These are phyloP conservation scores for Melanostigma gelatinosum DNA, from an alignment of 2,113 vertebrate genomes.

Conservation along the genomic window DNA sequence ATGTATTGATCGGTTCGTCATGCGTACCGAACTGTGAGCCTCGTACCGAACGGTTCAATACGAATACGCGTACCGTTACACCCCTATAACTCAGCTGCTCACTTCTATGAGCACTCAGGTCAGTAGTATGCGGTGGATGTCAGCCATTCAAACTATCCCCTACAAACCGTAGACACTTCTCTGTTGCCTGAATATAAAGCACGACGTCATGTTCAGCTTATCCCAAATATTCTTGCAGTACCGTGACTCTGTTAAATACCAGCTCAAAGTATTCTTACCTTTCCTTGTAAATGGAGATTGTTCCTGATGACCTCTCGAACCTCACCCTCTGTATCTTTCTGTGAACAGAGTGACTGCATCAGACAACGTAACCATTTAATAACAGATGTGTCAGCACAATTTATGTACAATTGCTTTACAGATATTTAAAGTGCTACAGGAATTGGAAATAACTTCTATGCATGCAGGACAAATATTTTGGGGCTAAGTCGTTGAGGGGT, in stretches of 20 bases:
- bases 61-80: too few relatives aligned
- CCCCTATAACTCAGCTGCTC: too few relatives aligned
- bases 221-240: not conserved
- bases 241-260: not conserved
- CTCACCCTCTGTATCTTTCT: constrained; percentile 98
- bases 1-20: too few relatives aligned
- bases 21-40: too few relatives aligned
- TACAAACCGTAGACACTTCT: not conserved
- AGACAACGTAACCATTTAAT: not conserved
- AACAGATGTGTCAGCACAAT: not conserved
- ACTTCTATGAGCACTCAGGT: not conserved
- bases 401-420: not conserved
- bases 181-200: not conserved
- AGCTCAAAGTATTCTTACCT: constrained; percentile 83
- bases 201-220: not conserved
- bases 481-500: not conserved
- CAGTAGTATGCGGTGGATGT: not conserved
- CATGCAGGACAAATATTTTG: not conserved
- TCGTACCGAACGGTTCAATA: too few relatives aligned
- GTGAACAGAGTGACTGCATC: constrained; percentile 63
- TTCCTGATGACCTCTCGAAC: constrained; percentile 91
- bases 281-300: constrained; percentile 95
- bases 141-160: not conserved
- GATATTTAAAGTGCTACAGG: not conserved
- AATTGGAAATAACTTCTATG: not conserved